These are phyloP conservation scores for Lycodopsis pacificus DNA, from an alignment of 2,797 vertebrate genomes.

Conservation along the genomic window DNA sequence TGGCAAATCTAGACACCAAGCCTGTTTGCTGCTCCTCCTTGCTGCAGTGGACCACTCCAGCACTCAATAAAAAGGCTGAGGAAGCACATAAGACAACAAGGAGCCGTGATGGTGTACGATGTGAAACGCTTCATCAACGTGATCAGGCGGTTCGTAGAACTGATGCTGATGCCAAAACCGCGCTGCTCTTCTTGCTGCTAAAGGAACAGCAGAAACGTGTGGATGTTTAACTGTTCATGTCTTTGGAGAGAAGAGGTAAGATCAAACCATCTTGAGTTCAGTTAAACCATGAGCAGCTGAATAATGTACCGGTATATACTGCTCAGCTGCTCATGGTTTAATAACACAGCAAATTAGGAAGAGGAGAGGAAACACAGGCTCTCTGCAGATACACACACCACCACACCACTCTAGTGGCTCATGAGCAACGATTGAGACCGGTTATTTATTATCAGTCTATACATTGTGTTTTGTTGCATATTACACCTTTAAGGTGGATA, in stretches of 20 bases:
- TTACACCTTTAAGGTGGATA: too few species aligned
- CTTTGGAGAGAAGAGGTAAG: not conserved
- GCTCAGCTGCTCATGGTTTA: too few species aligned
- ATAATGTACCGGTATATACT: not conserved
- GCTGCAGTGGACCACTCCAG: constrained; percentile 42
- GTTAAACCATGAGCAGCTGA: not conserved
- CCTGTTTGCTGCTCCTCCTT: constrained; percentile 4
- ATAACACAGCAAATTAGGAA: too few species aligned
- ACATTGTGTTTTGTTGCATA: too few species aligned
- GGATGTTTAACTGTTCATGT: not conserved
- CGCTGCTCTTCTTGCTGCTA: not conserved
- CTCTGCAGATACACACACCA: too few species aligned
- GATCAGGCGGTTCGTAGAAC: constrained; percentile 11
- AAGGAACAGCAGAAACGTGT: not conserved
- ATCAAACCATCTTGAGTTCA: not conserved
- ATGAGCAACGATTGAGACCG: too few species aligned
- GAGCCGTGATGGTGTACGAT: constrained; percentile 25
- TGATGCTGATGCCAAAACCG: not conserved
- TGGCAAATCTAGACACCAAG: constrained; percentile 56
- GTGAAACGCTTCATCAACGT: constrained; percentile 47
- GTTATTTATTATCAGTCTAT: too few species aligned
- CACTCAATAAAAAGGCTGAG: constrained; percentile 42
- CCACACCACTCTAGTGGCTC: too few species aligned
- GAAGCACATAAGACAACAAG: constrained; percentile 45
- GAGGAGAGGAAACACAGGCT: too few species aligned